Evolutionary conservation across 2,888 invertebrate species (phyloP).

Genomic region (Euplagia quadripunctaria): DNA sequence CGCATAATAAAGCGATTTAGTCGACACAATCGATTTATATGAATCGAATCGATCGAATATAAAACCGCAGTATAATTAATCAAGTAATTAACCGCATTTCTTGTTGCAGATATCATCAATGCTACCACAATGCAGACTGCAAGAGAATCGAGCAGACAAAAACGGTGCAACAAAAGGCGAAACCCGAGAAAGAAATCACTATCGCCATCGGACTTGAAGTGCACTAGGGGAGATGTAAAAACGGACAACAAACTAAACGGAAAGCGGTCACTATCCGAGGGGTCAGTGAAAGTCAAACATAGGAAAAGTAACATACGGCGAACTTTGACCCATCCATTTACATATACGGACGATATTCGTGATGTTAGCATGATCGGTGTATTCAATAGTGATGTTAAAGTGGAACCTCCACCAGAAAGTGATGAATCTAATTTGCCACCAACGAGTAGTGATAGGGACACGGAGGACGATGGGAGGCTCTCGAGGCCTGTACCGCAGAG

Average conservation of each 20-base stretch:
- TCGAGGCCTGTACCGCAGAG: conserved; percentile 68
- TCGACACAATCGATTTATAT: neutral
- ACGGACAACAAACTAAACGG: conserved; percentile 74
- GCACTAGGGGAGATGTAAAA: conserved; percentile 71
- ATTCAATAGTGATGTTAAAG: conserved; percentile 72
- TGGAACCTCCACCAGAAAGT: conserved; percentile 74
- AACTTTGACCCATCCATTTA: conserved; percentile 84
- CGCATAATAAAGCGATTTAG: neutral
- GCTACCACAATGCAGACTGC: conserved; percentile 80
- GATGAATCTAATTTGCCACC: conserved; percentile 83
- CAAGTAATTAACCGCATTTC: conserved; percentile 20
- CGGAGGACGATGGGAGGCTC: conserved; percentile 80
- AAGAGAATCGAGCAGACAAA: conserved; percentile 81
- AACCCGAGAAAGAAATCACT: conserved; percentile 85
- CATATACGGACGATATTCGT: conserved; percentile 72
- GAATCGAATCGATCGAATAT: no score
- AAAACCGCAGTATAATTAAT: neutral
- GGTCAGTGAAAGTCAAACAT: conserved; percentile 83
- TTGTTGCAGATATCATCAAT: conserved; percentile 76
- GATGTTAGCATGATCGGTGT: conserved; percentile 74
- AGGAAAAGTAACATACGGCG: conserved; percentile 83
- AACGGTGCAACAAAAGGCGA: conserved; percentile 81
- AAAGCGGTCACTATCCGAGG: conserved; percentile 81
- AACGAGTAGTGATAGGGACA: conserved; percentile 83
- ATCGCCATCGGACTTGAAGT: conserved; percentile 82